phyloP scores from a whole-genome alignment of 2,888 invertebrate species.

The Isoperla grammatica region DNA sequence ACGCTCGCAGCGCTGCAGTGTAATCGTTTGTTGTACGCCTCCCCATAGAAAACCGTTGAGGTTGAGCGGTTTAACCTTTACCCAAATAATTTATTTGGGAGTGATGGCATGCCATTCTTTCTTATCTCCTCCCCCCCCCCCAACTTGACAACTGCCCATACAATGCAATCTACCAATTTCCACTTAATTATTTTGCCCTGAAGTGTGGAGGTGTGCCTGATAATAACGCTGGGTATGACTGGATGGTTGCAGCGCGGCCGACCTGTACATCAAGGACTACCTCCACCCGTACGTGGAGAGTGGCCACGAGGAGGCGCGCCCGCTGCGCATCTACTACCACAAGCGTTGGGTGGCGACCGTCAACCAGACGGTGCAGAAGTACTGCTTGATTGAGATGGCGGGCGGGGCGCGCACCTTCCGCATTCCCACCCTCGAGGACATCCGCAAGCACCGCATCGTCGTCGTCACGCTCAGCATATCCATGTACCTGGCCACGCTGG shows the following conservation, averaged over 20 bases:
- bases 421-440: slow-evolving; percentile 64
- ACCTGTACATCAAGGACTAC: slow-evolving; percentile 52
- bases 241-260: slow-evolving; percentile 28
- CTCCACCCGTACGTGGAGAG: slow-evolving; percentile 68
- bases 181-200: too few species aligned
- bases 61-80: too few species aligned
- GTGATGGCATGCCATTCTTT: too few species aligned
- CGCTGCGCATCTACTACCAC: slow-evolving; percentile 73
- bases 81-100: too few species aligned
- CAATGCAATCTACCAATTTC: too few species aligned
- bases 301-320: slow-evolving; percentile 60
- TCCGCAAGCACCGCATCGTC: slow-evolving; percentile 63
- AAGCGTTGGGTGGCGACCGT: slow-evolving; percentile 75
- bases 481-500: slow-evolving; percentile 63
- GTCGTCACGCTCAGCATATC: slow-evolving; percentile 77
- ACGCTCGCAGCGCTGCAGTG: too few species aligned
- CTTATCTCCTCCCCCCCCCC: too few species aligned
- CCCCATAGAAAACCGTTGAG: too few species aligned
- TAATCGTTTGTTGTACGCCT: too few species aligned
- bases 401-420: slow-evolving; percentile 54
- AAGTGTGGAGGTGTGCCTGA: too few species aligned
- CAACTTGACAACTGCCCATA: too few species aligned
- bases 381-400: slow-evolving; percentile 60
- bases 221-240: too few species aligned
- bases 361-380: slow-evolving; percentile 62